phyloP scores from a whole-genome alignment of 2,797 vertebrate genomes.

The Acanthornis magna region DNA sequence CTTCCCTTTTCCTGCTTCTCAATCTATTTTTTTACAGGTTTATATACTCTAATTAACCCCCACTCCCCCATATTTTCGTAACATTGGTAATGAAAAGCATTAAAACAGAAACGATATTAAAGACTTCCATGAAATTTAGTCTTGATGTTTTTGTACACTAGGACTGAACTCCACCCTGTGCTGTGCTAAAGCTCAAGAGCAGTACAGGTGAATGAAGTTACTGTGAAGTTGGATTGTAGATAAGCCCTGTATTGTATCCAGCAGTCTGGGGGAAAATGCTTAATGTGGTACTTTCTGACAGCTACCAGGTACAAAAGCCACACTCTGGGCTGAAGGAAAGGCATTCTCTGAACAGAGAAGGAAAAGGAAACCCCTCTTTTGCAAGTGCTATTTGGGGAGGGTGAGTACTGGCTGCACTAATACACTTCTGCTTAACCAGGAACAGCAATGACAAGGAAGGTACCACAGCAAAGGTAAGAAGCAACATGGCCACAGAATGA shows the following conservation, averaged over 20 bases:
- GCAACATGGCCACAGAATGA: background rate
- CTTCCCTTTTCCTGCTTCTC: background rate
- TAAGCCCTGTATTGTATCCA: background rate
- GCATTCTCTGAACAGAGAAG: fast-evolving
- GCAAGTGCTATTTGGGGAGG: fast-evolving
- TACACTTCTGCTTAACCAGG: background rate
- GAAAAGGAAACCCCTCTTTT: background rate
- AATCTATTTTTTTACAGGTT: background rate
- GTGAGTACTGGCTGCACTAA: background rate
- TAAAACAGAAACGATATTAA: background rate
- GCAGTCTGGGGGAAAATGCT: background rate
- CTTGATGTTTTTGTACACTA: background rate
- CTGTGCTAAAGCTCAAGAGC: background rate
- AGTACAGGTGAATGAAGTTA: background rate
- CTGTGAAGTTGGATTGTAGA: background rate
- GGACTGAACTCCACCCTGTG: background rate
- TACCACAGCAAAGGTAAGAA: background rate
- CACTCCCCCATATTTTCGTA: background rate
- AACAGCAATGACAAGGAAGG: background rate
- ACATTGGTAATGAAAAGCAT: background rate
- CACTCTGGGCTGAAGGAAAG: background rate
- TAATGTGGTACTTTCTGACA: background rate
- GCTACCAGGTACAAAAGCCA: fast-evolving
- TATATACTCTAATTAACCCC: background rate
- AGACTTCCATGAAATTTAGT: background rate